Evolutionary conservation across 2,113 vertebrate species (phyloP), one percentile per base, ranked within the genome.

Genomic region (Chionomys nivalis): DNA sequence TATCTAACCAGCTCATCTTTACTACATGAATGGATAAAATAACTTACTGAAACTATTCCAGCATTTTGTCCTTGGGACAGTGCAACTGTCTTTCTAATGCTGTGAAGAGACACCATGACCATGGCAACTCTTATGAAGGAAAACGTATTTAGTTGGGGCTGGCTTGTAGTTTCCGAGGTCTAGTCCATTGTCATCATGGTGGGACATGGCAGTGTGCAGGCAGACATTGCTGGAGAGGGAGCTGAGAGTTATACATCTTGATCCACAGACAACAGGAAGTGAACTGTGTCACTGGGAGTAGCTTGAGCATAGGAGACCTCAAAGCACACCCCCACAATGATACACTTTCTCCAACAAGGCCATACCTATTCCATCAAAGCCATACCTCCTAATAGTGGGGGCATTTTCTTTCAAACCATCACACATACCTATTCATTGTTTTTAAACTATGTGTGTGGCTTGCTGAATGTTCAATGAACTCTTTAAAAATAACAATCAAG

Each of bases 391-490:
- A 70, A 70, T 36, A 68, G 66, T 70, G 68, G 5, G 68, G 33
- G 1, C 68, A 70, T 70, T 70, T 70, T 36, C 33, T 70, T 70
- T 70, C 33, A 70, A 70, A n/a, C 14, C 68, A 70, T 16, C 33
- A 36, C 26, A 13, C 33, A 93, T 47, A 91, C 1, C 23, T 66
- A 90, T 78, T 61, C 26, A 42, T 66, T 88, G 14, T 63, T 70
- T 6, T 52, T 39, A 94, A 91, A 73, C 42, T 9, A 2, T 93
- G 47, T 47, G 10, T 55, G 65, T 7, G 91, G 44, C 39, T 73
- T 82, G 83, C 91, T 93, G 44, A 96, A 86, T 89, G 91, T 87
- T 95, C 83, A 94, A 39, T 89, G 83, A 95, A 94, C 44, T 93
- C 72, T 81, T 21, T 9, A 49, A 95, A 26, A 28, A 87, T 77